Evolutionary conservation across 2,888 invertebrate species (phyloP), one percentile per base, ranked within the genome.

Genomic region (Athalia rosae): DNA sequence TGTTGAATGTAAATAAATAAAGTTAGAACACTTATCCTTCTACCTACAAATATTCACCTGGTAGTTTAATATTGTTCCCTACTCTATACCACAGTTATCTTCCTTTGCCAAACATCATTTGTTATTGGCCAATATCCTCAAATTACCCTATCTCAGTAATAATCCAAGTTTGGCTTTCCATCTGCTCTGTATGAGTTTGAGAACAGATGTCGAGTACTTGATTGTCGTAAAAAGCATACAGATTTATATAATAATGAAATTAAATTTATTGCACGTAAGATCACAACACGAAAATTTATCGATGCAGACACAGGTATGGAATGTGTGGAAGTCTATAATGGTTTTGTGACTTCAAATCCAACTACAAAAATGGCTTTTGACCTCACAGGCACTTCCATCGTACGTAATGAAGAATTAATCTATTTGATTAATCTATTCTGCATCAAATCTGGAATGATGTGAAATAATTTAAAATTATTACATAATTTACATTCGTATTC

Each of bases 1-100:
- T 81, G 85, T 85, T 85, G 83, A 82, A 85, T 85, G 85, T 86
- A 85, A 86, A 86, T 86, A 86, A 85, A 85, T 81, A 83, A 81
- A 81, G 82, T 81, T 82, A 81, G 81, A 81, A 79, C 81, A 81
- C 47, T 41, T 79, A 77, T 78, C 74, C 79, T 78, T 13, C 66
- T 48, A 53, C 11, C 4, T 15, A 50, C 67, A 9, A 67, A 28
- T 7, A 41, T 15, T 28, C 53, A 15, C 41, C 41, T 53, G n/a
- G 11, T 53, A 28, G 28, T 41, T 11, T 53, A 53, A 67, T 67
- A 53, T 9, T 67, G 53, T n/a, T 48, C 7, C 11, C 48, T 64
- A 13, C 13, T 64, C 7, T 13, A 45, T 47, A 8, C 15, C 48
- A 4, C 8, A 15, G 41, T 11, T 5, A 50, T 6, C 4, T 53